Percentiles rank a stretch among this genome's conserved stretches.
These are phyloP conservation scores for Addax nasomaculatus DNA, from an alignment of 2,113 vertebrate genomes.

Conservation along the genomic window DNA sequence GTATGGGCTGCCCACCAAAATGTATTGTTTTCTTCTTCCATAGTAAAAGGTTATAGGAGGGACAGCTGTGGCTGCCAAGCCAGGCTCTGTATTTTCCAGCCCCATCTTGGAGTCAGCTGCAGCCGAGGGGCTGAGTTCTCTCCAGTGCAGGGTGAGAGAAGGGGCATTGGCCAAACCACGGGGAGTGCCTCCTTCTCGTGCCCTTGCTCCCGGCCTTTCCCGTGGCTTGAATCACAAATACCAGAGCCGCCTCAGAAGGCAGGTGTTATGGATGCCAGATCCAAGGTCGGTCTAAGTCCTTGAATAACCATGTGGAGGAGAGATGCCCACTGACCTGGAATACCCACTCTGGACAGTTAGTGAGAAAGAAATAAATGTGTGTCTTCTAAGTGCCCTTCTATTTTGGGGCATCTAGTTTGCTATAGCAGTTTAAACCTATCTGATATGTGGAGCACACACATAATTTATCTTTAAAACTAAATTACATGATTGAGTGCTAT, in stretches of 20 bases:
- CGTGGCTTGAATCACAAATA: background rate
- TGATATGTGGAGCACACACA: background rate
- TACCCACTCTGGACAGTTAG: background rate
- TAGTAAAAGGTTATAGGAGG: background rate
- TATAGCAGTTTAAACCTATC: background rate
- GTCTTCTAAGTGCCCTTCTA: background rate
- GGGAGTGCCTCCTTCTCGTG: background rate
- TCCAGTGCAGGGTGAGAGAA: background rate
- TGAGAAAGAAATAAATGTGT: background rate
- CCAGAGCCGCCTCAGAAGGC: accelerated
- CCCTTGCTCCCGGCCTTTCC: background rate
- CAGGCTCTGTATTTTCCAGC: background rate
- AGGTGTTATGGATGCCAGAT: background rate
- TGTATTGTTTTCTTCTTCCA: background rate
- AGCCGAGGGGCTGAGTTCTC: background rate
- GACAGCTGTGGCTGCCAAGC: background rate
- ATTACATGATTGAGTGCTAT: background rate
- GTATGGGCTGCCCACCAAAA: background rate
- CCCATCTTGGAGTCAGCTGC: background rate
- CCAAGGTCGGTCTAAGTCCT: background rate
- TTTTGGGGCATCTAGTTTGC: background rate
- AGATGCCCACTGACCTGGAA: background rate
- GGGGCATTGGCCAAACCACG: accelerated
- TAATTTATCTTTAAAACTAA: background rate
- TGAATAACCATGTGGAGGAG: background rate